A percentile compares a stretch with the other conserved stretches of the same genome.
These are phyloP conservation scores for Rhinogobius similis DNA, from an alignment of 2,113 vertebrate species.

Conservation along the genomic window DNA sequence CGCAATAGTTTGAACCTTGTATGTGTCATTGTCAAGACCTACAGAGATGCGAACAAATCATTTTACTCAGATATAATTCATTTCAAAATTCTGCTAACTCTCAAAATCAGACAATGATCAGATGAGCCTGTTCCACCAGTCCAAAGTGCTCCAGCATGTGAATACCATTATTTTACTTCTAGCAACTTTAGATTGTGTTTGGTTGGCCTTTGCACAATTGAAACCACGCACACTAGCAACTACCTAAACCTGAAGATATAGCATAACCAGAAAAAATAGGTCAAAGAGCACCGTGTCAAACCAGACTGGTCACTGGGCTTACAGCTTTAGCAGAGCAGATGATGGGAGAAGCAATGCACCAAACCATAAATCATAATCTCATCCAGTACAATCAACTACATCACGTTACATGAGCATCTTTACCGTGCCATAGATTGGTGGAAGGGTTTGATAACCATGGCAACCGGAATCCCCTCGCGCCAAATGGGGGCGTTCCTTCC, in stretches of 20 bases:
- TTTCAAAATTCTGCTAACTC: too few species aligned
- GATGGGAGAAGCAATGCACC: constrained; percentile 31
- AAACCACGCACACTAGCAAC: neutral
- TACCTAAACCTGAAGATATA: too few species aligned
- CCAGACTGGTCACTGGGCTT: constrained; percentile 53
- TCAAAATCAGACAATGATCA: too few species aligned
- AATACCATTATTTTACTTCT: neutral
- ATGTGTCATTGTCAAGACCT: too few species aligned
- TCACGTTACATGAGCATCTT: constrained; percentile 41
- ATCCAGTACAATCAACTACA: constrained; percentile 34
- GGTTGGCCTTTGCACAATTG: neutral
- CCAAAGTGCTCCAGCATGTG: neutral
- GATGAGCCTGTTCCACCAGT: neutral
- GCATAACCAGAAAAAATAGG: constrained; percentile 45
- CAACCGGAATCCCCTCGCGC: constrained; percentile 62
- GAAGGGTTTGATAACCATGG: constrained; percentile 64
- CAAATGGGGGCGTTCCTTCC: constrained; percentile 54
- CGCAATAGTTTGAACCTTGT: too few species aligned
- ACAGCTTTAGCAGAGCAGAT: constrained; percentile 35
- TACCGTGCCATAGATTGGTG: constrained; percentile 28
- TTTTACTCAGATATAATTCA: too few species aligned
- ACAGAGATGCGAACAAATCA: too few species aligned
- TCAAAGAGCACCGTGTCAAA: constrained; percentile 47
- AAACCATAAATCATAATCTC: constrained; percentile 53
- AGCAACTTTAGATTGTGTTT: neutral